Percentiles rank a stretch among this genome's conserved stretches.
Evolutionary conservation across 2,113 vertebrate species (phyloP).

Genomic region (Furnarius figulus): DNA sequence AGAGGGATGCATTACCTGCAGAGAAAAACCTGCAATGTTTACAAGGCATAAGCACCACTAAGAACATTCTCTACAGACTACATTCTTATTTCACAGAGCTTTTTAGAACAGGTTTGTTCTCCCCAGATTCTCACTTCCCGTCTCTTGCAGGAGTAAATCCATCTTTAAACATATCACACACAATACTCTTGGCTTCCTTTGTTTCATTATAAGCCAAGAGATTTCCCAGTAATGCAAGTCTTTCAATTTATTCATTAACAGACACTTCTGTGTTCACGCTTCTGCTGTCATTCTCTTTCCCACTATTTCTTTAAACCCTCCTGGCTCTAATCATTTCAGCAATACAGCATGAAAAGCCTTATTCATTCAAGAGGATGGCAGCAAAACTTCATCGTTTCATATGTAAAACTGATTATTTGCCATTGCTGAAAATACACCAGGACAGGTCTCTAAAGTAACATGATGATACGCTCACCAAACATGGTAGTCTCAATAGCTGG

Average conservation of each 20-base stretch:
- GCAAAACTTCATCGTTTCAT: not conserved
- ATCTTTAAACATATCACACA: not conserved
- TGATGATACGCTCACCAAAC: not conserved
- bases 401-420: not conserved
- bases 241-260: not conserved
- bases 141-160: not conserved
- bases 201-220: not conserved
- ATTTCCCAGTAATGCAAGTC: not conserved
- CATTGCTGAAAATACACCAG: not conserved
- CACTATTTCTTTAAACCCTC: not conserved
- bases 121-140: not conserved
- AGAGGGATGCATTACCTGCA: not conserved
- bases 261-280: not conserved
- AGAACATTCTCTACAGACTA: not conserved
- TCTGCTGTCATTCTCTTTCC: not conserved
- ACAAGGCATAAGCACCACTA: not conserved
- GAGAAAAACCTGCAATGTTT: not conserved
- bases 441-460: not conserved
- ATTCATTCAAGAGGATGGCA: not conserved
- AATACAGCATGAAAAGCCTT: not conserved
- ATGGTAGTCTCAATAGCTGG: not conserved
- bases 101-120: not conserved
- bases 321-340: not conserved
- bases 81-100: not conserved
- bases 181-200: not conserved